These are phyloP conservation scores for Brachyhypopomus occidentalis DNA, from an alignment of 2,113 vertebrate species.

Conservation along the genomic window DNA sequence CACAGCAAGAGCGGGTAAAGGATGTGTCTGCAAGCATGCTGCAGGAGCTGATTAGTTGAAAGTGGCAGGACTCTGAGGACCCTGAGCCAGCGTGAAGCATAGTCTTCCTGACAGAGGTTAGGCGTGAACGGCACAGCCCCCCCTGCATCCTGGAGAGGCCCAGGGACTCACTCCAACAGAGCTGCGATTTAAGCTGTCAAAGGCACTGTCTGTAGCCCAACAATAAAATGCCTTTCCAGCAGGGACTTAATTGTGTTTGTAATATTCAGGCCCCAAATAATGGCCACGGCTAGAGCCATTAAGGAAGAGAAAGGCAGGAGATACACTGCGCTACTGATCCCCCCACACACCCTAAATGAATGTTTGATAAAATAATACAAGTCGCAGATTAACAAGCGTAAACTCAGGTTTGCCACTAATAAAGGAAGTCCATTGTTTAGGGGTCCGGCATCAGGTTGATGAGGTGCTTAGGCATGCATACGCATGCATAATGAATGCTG, in stretches of 20 bases:
- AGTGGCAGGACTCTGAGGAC: conserved; percentile 67
- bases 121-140: conserved; percentile 56
- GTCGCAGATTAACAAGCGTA: conserved; percentile 99
- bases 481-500: conserved; percentile 98
- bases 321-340: conserved; percentile 79
- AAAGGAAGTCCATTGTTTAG: conserved; percentile 97
- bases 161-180: conserved; percentile 76
- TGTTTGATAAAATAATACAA: conserved; percentile 99
- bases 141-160: conserved; percentile 56
- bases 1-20: conserved; percentile 48
- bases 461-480: conserved; percentile 96
- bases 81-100: conserved; percentile 53
- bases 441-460: conserved; percentile 93
- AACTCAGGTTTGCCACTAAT: conserved; percentile 88
- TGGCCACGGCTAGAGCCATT: conserved; percentile 90
- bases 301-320: conserved; percentile 80
- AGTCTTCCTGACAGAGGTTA: conserved; percentile 61
- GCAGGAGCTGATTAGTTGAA: conserved; percentile 70
- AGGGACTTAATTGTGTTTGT: conserved; percentile 97
- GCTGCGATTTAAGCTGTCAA: conserved; percentile 83
- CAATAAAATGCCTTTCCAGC: conserved; percentile 86
- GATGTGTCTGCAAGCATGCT: conserved; percentile 78
- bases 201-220: conserved; percentile 78
- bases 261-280: conserved; percentile 91
- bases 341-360: conserved; percentile 83